Base-by-base conservation (phyloP, 2,888 invertebrate species). In the Sinopyrophorus schimmeli region DNA sequence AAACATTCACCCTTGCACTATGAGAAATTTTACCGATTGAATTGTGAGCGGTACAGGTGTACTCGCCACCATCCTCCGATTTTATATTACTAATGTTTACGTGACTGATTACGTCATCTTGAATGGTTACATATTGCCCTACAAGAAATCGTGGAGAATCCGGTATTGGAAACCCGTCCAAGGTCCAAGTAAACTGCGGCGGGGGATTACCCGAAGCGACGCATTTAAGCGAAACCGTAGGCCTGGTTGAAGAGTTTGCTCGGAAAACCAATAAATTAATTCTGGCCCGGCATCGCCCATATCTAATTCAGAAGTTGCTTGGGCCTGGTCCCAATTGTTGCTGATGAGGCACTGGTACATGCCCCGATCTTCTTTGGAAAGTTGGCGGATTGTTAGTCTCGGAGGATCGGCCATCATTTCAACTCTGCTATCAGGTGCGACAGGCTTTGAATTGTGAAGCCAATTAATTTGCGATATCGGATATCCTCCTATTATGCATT, bases 141-240 rank as follows among this genome's bases (percentile, higher is more conserved):
- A 92, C 91, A 65, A 92, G 82, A 74, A 92, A 92, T 66, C 92
- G 88, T 66, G 74, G 76, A 69, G 74, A 75, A 54, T 73, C 73
- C 1, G 74, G 74, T 38, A 74, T 70, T 37, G 91, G 86, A 74
- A 91, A 92, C 31, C 91, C 92, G 70, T 93, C 93, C 57, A 93
- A 78, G 5, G 87, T 82, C 95, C 95, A 96, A 35, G 85, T 84
- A 74, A 96, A 92, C 71, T 89, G 88, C 2, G 95, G 95, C 35
- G 91, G 88, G 4, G 95, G 95, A 74, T 92, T 94, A 35, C 95
- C 95, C 65, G 91, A 87, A n/a, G 93, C 93, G 52, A 90, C 89
- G 76, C 95, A 96, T 74, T 92, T 91, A 59, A 96, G 79, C 11
- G 93, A 92, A 32, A 94, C 89, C 55, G 89, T 87, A 18, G 92